Evolutionary conservation across 2,888 invertebrate species (phyloP).

Genomic region (Lasioglossum villosulum): DNA sequence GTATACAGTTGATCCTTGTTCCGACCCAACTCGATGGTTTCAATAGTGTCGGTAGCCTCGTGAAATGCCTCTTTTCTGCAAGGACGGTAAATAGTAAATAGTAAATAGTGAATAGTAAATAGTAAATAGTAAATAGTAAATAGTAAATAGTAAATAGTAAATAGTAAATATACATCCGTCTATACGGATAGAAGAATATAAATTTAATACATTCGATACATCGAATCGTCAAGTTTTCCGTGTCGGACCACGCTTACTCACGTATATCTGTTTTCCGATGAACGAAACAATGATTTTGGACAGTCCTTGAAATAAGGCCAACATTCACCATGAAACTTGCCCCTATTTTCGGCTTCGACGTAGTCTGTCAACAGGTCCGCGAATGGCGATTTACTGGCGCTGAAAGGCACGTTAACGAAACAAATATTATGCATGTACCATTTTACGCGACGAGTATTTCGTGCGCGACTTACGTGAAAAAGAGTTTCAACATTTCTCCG

Average conservation of each 20-base stretch:
- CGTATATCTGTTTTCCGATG: slow-evolving; percentile 86
- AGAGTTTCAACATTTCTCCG: slow-evolving; percentile 93
- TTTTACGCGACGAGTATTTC: background rate
- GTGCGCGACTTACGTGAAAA: slow-evolving; percentile 92
- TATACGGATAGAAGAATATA: too few species aligned
- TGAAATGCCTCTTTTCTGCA: slow-evolving; percentile 34
- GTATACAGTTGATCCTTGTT: slow-evolving; percentile 16
- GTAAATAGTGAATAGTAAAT: too few species aligned
- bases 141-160: too few species aligned
- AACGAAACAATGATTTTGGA: slow-evolving; percentile 91
- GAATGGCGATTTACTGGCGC: slow-evolving; percentile 93
- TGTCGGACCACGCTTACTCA: slow-evolving; percentile 71
- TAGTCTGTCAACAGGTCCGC: slow-evolving; percentile 90
- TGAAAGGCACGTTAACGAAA: slow-evolving; percentile 78
- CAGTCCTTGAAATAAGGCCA: slow-evolving; percentile 94
- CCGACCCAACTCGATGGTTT: background rate
- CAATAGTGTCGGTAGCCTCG: background rate
- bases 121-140: too few species aligned
- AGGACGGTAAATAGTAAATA: background rate
- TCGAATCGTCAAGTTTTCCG: too few species aligned
- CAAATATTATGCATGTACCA: too few species aligned
- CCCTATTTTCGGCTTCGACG: slow-evolving; percentile 92
- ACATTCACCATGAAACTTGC: slow-evolving; percentile 91
- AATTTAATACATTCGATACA: too few species aligned
- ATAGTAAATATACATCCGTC: too few species aligned